Conservation (phyloP, 2,113 vertebrate species). For the Manacus vitellinus region DNA sequence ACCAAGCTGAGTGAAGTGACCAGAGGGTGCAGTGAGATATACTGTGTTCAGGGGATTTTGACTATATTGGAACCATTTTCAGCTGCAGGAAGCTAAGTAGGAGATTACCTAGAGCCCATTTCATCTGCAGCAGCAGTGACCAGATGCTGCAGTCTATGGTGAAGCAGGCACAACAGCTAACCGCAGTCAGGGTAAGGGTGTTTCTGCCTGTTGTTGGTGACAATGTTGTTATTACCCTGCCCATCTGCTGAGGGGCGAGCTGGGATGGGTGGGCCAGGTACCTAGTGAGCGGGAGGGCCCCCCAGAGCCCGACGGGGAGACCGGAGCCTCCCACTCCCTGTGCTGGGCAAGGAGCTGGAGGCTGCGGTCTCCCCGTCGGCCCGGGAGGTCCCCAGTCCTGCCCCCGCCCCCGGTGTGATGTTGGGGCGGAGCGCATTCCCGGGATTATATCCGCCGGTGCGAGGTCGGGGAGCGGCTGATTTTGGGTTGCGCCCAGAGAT, state of each 20-base stretch:
- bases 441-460: background rate
- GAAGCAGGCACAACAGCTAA: background rate
- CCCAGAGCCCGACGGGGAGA: background rate
- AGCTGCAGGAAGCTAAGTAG: background rate
- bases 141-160: background rate
- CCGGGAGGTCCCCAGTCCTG: background rate
- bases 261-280: background rate
- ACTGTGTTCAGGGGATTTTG: background rate
- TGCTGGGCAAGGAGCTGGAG: background rate
- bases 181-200: background rate
- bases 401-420: background rate
- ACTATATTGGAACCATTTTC: background rate
- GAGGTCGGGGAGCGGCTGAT: rapidly evolving
- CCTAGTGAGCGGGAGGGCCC: background rate
- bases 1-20: background rate
- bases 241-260: background rate
- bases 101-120: background rate
- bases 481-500: background rate
- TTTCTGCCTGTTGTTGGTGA: background rate
- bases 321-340: background rate
- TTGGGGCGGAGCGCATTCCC: background rate
- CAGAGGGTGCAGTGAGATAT: background rate
- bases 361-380: background rate
- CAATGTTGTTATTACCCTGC: background rate
- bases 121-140: background rate